Conservation (phyloP, 2,888 invertebrate species). For the Leucania comma region DNA sequence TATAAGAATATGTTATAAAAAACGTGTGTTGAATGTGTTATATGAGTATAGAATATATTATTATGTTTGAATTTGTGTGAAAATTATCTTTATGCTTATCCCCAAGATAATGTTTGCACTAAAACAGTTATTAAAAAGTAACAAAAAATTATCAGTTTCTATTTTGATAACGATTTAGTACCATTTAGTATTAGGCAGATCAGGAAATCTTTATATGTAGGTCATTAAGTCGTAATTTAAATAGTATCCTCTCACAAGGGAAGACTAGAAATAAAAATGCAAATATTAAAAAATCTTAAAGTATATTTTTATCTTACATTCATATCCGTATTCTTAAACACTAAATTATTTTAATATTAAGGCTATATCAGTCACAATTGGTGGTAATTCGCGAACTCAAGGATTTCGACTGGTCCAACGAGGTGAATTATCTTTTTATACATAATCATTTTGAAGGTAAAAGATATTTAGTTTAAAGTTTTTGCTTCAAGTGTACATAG, state of each 20-base stretch:
- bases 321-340: conserved; percentile 60
- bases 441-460: conserved; percentile 15
- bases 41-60: too few relatives aligned
- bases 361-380: conserved; percentile 84
- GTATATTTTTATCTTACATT: conserved; percentile 63
- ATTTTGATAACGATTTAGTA: not conserved
- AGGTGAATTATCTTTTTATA: conserved; percentile 8
- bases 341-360: conserved; percentile 72
- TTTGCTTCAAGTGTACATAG: too few relatives aligned
- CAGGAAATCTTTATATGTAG: not conserved
- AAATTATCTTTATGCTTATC: too few relatives aligned
- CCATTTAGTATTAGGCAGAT: not conserved
- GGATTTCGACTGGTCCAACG: conserved; percentile 16
- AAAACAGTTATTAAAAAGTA: too few relatives aligned
- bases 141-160: not conserved
- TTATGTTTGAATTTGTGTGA: too few relatives aligned
- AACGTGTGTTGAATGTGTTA: too few relatives aligned
- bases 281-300: conserved; percentile 37
- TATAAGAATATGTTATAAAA: too few relatives aligned
- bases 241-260: not conserved
- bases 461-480: too few relatives aligned
- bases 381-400: conserved; percentile 66
- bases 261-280: conserved; percentile 51
- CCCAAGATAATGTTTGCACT: too few relatives aligned
- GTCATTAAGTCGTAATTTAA: not conserved